Percentiles rank a stretch among this genome's conserved stretches.
Conservation (phyloP, 2,888 invertebrate species). For the Sialis fuliginosa region DNA sequence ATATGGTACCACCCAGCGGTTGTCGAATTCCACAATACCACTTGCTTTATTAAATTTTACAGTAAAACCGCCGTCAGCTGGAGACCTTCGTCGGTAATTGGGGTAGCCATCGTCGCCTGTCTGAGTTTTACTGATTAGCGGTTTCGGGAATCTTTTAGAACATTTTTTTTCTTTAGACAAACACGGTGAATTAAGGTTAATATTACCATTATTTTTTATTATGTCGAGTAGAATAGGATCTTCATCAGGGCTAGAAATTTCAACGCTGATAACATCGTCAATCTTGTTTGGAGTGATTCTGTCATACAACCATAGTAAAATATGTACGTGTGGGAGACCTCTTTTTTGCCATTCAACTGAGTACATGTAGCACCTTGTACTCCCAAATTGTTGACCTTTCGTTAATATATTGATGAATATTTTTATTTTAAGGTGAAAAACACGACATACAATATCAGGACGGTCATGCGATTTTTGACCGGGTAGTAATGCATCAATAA, state of each 20-base stretch:
- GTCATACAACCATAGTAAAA: slow-evolving; percentile 16
- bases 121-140: slow-evolving; percentile 2
- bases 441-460: slow-evolving; percentile 15
- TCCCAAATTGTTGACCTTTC: slow-evolving; percentile 13
- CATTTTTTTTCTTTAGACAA: slow-evolving; percentile 14
- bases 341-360: slow-evolving; percentile 18
- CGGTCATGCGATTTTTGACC: slow-evolving; percentile 12
- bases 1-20: slow-evolving; percentile 4
- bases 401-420: slow-evolving; percentile 11
- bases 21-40: background rate
- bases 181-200: slow-evolving; percentile 13
- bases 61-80: background rate
- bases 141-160: slow-evolving; percentile 7
- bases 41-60: background rate
- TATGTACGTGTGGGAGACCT: slow-evolving; percentile 17
- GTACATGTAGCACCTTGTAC: slow-evolving; percentile 10
- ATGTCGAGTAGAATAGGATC: slow-evolving; percentile 11
- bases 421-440: slow-evolving; percentile 10
- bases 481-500: slow-evolving; percentile 7
- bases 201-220: slow-evolving; percentile 11
- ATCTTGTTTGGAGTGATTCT: slow-evolving; percentile 16
- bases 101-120: slow-evolving; percentile 16
- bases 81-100: slow-evolving; percentile 13
- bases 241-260: slow-evolving; percentile 14
- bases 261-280: slow-evolving; percentile 19